Conservation (phyloP, 2,113 vertebrate species). For the Alces alces region DNA sequence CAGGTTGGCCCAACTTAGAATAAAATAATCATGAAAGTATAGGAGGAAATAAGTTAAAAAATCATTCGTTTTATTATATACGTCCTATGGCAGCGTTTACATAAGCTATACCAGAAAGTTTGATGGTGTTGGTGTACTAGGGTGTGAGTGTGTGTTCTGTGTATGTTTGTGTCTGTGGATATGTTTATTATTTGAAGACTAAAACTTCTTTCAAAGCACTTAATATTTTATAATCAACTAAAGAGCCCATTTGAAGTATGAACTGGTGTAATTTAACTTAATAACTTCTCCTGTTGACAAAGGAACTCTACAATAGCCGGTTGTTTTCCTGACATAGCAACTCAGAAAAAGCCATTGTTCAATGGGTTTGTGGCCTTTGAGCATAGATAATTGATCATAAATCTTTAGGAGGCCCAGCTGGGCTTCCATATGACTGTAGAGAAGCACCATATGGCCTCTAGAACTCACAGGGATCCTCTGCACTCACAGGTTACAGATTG, state of each 20-base stretch:
- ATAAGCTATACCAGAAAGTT: not conserved
- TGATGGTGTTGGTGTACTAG: not conserved
- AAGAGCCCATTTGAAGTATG: not conserved
- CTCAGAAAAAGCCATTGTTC: conserved; percentile 48
- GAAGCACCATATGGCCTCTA: conserved; percentile 49
- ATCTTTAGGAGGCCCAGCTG: conserved; percentile 64
- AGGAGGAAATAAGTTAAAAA: not conserved
- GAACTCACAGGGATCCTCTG: not conserved
- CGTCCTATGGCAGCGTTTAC: not conserved
- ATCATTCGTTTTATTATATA: not conserved
- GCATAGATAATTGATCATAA: conserved; percentile 60
- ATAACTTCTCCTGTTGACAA: conserved; percentile 33
- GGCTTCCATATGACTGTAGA: conserved; percentile 44
- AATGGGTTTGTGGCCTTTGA: not conserved
- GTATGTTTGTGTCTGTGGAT: not conserved
- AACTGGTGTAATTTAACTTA: not conserved
- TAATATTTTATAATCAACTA: not conserved
- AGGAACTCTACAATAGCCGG: not conserved
- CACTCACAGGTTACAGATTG: conserved; percentile 26
- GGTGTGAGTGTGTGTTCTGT: not conserved
- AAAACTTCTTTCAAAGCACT: not conserved
- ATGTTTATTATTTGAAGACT: not conserved
- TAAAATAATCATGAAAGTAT: not conserved
- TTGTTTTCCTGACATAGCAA: not conserved
- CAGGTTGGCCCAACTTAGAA: not conserved